Base-by-base conservation (phyloP, 2,888 invertebrate genomes). In the Therioaphis trifolii region DNA sequence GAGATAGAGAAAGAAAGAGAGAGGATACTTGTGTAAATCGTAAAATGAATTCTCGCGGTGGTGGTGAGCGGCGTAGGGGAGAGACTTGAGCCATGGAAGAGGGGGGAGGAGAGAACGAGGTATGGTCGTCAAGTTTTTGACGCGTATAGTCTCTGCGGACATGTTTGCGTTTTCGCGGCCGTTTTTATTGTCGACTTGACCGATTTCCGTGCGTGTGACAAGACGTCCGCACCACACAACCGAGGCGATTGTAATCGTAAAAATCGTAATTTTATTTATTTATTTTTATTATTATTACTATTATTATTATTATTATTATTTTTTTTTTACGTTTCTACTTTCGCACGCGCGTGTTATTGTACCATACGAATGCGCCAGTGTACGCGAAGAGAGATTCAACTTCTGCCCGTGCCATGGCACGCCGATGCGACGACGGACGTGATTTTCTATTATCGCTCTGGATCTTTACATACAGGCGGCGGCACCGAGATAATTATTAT, bases 101-200 rank as follows among this genome's bases (percentile, higher is more conserved):
- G 9, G 21, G 11, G 7, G n/a, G 55, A 9, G 21, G 15, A 9
- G 29, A 1, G 35, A 5, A 18, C 3, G 24, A n/a, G 14, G 61
- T 21, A 1, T 24, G 27, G 27, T 4, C 21, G 61, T 24, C 27
- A 9, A 61, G 15, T 0, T 18, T 55, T 21, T n/a, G n/a, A n/a
- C 55, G 9, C 9, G 55, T n/a, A n/a, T n/a, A n/a, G 71, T 71
- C 46, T 71, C 71, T 27, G 14, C n/a, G 71, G 71, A 52, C 71
- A 27, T 7, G 71, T 46, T 71, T 24, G 5, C 5, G 18, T 49
- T 49, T 46, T 27, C 29, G n/a, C 71, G 27, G 71, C 71, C 18
- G 49, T 71, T 68, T 71, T 71, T 49, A 71, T 49, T 27, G 71
- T 71, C 46, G 11, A 49, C 71, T 49, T 49, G 71, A 71, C 71